Percentiles rank a stretch among this genome's conserved stretches.
These are phyloP conservation scores for Polydrusus tereticollis DNA, from an alignment of 2,888 invertebrate genomes.

Conservation along the genomic window DNA sequence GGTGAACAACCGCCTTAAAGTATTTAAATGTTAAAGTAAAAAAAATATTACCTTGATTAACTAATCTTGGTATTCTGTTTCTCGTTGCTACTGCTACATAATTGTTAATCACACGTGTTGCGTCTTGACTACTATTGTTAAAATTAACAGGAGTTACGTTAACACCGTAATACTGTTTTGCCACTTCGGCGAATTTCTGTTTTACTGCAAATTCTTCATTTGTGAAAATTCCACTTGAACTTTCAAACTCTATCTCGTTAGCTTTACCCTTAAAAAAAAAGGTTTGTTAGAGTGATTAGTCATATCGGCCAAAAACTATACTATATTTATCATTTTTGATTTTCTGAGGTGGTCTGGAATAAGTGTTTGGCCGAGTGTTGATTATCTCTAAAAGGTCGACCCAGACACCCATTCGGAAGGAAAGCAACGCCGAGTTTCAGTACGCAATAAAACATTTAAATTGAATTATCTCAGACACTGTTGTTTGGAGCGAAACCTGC, in stretches of 20 bases:
- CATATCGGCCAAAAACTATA: no score
- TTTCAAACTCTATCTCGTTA: slow-evolving; percentile 65
- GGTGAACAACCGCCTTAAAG: no score
- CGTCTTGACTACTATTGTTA: slow-evolving; percentile 66
- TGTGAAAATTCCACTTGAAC: slow-evolving; percentile 68
- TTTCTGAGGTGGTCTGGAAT: no score
- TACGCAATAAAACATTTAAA: no score
- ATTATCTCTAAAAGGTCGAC: no score
- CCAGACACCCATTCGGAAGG: no score
- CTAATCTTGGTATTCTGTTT: slow-evolving; percentile 76
- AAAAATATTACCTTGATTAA: slow-evolving; percentile 68
- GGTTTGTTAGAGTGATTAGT: no score
- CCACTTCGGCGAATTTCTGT: slow-evolving; percentile 56
- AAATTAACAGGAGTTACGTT: slow-evolving; percentile 72
- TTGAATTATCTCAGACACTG: no score
- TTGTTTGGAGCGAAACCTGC: no score
- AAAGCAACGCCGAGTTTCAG: no score
- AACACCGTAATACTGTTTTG: slow-evolving; percentile 68
- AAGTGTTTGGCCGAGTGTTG: no score
- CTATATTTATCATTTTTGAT: no score
- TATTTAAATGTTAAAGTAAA: neutral
- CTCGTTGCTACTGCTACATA: slow-evolving; percentile 78
- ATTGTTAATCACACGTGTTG: slow-evolving; percentile 74
- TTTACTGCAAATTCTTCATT: slow-evolving; percentile 53
- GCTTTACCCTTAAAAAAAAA: slow-evolving; percentile 36